Evolutionary conservation across 2,888 invertebrate genomes (phyloP).

Genomic region (Belgica antarctica): DNA sequence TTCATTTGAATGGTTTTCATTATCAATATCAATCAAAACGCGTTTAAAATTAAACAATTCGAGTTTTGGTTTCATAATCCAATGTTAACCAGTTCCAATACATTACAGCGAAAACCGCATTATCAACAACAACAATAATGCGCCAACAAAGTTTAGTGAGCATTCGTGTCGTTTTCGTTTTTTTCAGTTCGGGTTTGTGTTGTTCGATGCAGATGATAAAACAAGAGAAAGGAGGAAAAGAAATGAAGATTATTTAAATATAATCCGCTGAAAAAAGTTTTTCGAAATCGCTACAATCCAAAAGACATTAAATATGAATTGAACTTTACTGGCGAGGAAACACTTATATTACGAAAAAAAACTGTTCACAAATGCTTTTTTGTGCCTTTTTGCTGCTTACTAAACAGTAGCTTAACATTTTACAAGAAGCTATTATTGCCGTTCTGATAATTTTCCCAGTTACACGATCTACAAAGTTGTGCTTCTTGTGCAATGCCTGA

Average conservation of each 20-base stretch:
- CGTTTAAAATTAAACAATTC: constrained; percentile 5
- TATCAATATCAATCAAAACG: too few species aligned
- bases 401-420: constrained; percentile 37
- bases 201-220: constrained; percentile 16
- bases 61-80: constrained; percentile 26
- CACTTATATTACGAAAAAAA: too few species aligned
- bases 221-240: constrained; percentile 5
- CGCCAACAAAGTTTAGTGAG: neutral
- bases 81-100: constrained; percentile 34
- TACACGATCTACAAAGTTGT: constrained; percentile 14
- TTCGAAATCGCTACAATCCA: constrained; percentile 39
- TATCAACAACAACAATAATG: neutral
- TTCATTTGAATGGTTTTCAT: constrained; percentile 13
- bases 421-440: constrained; percentile 38
- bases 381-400: neutral
- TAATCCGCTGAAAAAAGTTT: constrained; percentile 16
- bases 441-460: constrained; percentile 40
- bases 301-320: constrained; percentile 44
- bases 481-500: constrained; percentile 8
- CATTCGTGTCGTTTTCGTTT: neutral
- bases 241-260: constrained; percentile 1
- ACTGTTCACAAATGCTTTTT: constrained; percentile 3
- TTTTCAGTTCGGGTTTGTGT: neutral
- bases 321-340: constrained; percentile 37
- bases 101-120: neutral